Conservation (phyloP, 2,797 vertebrate species). For the Erpetoichthys calabaricus region DNA sequence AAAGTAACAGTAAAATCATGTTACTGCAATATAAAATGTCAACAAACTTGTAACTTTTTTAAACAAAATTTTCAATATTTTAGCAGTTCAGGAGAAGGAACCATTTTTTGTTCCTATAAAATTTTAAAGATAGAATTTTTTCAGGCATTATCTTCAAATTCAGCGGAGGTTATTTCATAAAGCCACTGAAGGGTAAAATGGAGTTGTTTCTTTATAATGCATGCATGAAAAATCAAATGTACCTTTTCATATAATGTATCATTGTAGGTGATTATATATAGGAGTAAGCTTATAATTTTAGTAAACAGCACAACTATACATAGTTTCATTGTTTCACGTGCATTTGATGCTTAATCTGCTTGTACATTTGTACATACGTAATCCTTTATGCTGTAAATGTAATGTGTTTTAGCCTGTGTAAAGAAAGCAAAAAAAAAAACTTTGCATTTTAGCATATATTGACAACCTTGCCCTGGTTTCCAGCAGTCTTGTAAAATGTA, state of each 20-base stretch:
- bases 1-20: too few species aligned
- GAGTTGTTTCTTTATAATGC: constrained; percentile 64
- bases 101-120: constrained; percentile 42
- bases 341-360: constrained; percentile 86
- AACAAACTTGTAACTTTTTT: too few species aligned
- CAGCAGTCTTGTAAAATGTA: constrained; percentile 95
- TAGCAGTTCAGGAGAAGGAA: constrained; percentile 33
- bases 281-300: constrained; percentile 87
- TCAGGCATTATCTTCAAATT: constrained; percentile 41
- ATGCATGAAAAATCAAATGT: constrained; percentile 70
- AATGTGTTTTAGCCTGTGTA: constrained; percentile 83
- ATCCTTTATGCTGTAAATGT: constrained; percentile 99
- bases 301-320: constrained; percentile 1
- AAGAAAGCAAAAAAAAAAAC: constrained; percentile 55
- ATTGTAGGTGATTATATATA: constrained; percentile 71
- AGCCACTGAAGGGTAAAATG: constrained; percentile 59
- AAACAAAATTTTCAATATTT: constrained; percentile 30
- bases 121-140: constrained; percentile 44
- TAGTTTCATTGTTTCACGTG: constrained; percentile 78
- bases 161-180: constrained; percentile 21
- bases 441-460: constrained; percentile 98
- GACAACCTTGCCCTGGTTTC: constrained; percentile 65
- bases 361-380: constrained; percentile 99
- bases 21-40: too few species aligned
- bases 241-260: constrained; percentile 84